Conservation (phyloP, 2,888 invertebrate genomes). For the Philaethria dido region DNA sequence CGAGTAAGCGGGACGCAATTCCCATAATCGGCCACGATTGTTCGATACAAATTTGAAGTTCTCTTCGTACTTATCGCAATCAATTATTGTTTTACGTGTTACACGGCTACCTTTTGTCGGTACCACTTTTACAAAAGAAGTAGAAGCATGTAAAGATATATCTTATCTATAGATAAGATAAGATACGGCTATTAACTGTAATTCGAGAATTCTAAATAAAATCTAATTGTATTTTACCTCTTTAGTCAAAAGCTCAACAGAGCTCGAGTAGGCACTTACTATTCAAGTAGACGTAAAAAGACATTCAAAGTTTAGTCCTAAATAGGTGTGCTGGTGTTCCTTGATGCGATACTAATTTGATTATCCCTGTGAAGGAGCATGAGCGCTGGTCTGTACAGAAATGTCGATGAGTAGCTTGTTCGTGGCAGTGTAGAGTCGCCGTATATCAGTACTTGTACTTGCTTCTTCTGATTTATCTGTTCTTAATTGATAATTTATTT, state of each 20-base stretch:
- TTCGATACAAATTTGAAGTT: constrained; percentile 75
- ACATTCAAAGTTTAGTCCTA: constrained; percentile 53
- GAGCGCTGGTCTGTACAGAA: constrained; percentile 59
- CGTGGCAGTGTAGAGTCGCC: constrained; percentile 38
- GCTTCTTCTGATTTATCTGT: constrained; percentile 12
- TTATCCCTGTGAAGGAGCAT: constrained; percentile 71
- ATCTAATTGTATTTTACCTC: neutral
- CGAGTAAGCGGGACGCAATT: constrained; percentile 60
- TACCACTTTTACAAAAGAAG: constrained; percentile 56
- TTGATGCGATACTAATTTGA: constrained; percentile 71
- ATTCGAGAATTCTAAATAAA: neutral
- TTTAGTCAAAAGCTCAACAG: neutral
- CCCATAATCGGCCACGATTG: constrained; percentile 61
- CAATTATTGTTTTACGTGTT: constrained; percentile 80
- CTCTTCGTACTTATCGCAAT: constrained; percentile 75
- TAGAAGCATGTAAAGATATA: constrained; percentile 27
- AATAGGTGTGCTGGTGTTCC: constrained; percentile 63
- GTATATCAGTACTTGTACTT: constrained; percentile 40
- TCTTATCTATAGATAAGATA: neutral
- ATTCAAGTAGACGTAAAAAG: constrained; percentile 34
- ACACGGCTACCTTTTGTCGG: constrained; percentile 74
- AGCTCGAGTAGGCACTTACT: neutral
- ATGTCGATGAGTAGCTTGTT: constrained; percentile 49
- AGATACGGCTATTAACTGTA: neutral
- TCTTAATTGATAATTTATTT: neutral